Evolutionary conservation across 2,797 vertebrate species (phyloP).

Genomic region (Tachyglossus aculeatus): DNA sequence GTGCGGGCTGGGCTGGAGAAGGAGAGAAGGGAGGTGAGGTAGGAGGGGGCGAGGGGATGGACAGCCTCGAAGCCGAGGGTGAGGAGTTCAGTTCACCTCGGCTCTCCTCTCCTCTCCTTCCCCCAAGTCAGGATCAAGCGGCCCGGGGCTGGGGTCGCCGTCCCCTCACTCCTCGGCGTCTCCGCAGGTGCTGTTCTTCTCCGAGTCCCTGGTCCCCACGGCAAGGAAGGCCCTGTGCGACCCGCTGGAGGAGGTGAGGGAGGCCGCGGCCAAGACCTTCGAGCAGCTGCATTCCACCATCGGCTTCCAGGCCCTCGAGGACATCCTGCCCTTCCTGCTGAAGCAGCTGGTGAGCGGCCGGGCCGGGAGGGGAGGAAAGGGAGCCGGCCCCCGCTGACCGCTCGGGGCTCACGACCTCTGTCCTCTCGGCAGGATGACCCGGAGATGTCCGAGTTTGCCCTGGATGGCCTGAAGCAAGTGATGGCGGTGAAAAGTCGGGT

Average conservation of each 20-base stretch:
- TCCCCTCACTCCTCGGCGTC: not conserved
- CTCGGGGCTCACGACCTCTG: not conserved
- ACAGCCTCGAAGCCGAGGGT: too few relatives aligned
- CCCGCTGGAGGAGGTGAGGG: constrained; percentile 93
- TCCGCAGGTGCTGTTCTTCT: constrained; percentile 92
- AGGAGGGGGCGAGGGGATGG: too few relatives aligned
- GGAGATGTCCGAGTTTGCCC: constrained; percentile 88
- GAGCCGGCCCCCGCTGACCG: not conserved
- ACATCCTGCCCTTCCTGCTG: constrained; percentile 92
- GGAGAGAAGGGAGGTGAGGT: too few relatives aligned
- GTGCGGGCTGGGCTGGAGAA: too few relatives aligned
- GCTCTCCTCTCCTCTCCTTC: not conserved
- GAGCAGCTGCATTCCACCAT: constrained; percentile 98
- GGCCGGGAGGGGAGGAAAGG: not conserved
- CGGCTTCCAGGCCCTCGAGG: constrained; percentile 95
- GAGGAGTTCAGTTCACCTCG: not conserved
- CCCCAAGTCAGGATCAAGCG: not conserved
- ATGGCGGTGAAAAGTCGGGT: constrained; percentile 99
- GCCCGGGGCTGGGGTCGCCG: not conserved
- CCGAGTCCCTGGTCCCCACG: constrained; percentile 94
- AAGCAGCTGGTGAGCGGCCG: constrained; percentile 88
- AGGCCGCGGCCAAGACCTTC: constrained; percentile 97
- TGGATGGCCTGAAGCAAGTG: constrained; percentile 97
- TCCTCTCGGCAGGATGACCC: constrained; percentile 81
- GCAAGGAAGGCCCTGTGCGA: constrained; percentile 96